Evolutionary conservation across 1,140 invertebrate species (phyloP).

Genomic region (Lordiphosa stackelbergi): DNA sequence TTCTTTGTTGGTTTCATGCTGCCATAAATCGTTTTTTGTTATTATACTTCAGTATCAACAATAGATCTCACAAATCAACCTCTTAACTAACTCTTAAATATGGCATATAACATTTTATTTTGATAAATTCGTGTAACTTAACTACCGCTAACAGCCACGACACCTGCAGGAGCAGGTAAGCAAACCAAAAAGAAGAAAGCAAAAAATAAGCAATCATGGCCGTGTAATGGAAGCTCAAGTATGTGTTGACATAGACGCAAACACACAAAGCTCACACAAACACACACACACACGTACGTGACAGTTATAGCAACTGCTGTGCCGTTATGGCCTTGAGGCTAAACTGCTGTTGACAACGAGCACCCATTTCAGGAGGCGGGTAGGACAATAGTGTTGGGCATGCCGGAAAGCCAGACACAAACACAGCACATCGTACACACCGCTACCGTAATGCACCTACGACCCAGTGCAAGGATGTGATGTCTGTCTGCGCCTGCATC

Average conservation of each 20-base stretch:
- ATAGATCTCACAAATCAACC: too few relatives aligned
- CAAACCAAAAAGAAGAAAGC: not conserved
- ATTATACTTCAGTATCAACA: too few relatives aligned
- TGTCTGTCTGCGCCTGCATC: conserved; percentile 33
- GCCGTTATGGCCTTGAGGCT: conserved; percentile 68
- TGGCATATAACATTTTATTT: conserved; percentile 47
- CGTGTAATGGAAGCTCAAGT: conserved; percentile 70
- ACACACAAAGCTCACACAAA: not conserved
- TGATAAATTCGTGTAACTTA: conserved; percentile 60
- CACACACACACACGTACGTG: not conserved
- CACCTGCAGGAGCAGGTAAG: conserved; percentile 38
- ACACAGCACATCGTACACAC: conserved; percentile 16
- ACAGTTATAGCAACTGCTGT: conserved; percentile 51
- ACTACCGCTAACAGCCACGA: conserved; percentile 50
- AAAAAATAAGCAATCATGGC: conserved; percentile 69
- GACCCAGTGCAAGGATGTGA: conserved; percentile 32
- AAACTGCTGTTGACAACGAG: conserved; percentile 69
- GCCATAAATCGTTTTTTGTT: too few relatives aligned
- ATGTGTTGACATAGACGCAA: conserved; percentile 56
- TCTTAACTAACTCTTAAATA: too few relatives aligned
- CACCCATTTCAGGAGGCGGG: conserved; percentile 1
- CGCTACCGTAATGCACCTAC: conserved; percentile 28
- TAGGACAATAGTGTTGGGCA: conserved; percentile 29
- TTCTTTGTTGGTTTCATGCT: too few relatives aligned
- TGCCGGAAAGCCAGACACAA: conserved; percentile 62